Conservation (phyloP, 2,888 invertebrate species). For the Acanthacorydalis orientalis region DNA sequence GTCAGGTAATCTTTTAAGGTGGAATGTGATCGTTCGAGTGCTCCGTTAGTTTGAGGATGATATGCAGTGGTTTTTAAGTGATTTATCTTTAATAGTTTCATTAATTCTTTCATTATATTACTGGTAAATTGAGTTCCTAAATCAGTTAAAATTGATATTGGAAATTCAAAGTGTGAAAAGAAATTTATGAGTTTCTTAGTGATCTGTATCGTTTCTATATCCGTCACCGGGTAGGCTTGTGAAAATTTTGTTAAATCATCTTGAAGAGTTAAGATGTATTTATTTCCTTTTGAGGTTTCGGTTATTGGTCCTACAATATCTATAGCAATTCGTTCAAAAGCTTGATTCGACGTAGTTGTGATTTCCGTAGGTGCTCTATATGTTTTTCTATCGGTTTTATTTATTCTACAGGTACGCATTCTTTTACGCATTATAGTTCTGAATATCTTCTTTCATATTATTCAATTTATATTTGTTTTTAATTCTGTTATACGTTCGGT, state of each 20-base stretch:
- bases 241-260: constrained; percentile 11
- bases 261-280: constrained; percentile 11
- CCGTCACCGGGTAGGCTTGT: constrained; percentile 9
- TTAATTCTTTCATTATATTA: not conserved
- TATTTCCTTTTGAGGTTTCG: constrained; percentile 8
- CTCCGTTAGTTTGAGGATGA: not conserved
- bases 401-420: not conserved
- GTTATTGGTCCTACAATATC: constrained; percentile 13
- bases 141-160: not conserved
- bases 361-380: constrained; percentile 10
- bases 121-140: not conserved
- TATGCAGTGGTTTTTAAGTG: not conserved
- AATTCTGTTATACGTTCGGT: not conserved
- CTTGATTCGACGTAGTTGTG: constrained; percentile 7
- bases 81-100: not conserved
- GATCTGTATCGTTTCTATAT: not conserved
- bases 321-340: constrained; percentile 11
- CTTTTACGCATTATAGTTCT: not conserved
- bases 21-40: not conserved
- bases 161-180: not conserved
- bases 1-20: not conserved
- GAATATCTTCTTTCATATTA: not conserved
- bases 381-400: not conserved
- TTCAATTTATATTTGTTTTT: not conserved
- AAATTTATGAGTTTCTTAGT: not conserved